Evolutionary conservation across 2,113 vertebrate genomes (phyloP).

Genomic region (Crocuta crocuta): DNA sequence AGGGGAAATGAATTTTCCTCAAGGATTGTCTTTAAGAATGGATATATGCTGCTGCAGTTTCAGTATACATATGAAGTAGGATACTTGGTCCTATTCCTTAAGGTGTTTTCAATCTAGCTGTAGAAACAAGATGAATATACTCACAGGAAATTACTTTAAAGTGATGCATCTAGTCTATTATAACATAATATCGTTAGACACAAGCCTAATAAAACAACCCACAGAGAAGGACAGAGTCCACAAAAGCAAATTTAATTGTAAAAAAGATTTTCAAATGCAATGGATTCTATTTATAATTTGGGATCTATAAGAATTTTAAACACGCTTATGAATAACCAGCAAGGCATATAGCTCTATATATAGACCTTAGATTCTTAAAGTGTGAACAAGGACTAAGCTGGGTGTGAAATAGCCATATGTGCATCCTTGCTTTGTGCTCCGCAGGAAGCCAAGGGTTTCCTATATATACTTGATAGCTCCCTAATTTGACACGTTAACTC

Average conservation of each 20-base stretch:
- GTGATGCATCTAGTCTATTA: neutral
- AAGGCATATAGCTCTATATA: neutral
- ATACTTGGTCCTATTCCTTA: neutral
- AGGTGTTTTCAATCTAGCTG: neutral
- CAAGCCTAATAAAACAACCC: neutral
- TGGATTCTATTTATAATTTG: conserved; percentile 1
- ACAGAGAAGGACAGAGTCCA: neutral
- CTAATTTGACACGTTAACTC: neutral
- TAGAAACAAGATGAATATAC: neutral
- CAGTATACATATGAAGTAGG: neutral
- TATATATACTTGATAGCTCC: neutral
- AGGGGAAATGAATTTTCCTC: neutral
- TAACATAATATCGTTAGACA: neutral
- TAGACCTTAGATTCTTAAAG: conserved; percentile 11
- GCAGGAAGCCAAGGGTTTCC: neutral
- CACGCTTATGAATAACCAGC: neutral
- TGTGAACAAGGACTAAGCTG: conserved; percentile 45
- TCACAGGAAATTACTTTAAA: neutral
- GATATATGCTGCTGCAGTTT: neutral
- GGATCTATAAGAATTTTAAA: conserved; percentile 13
- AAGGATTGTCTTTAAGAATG: neutral
- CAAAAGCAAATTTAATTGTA: neutral
- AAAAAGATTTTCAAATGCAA: conserved; percentile 11
- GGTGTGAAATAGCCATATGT: conserved; percentile 8
- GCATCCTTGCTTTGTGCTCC: neutral